Evolutionary conservation across 2,797 vertebrate genomes (phyloP), one percentile per base, ranked within the genome.

Genomic region (Rhyacichthys aspro): DNA sequence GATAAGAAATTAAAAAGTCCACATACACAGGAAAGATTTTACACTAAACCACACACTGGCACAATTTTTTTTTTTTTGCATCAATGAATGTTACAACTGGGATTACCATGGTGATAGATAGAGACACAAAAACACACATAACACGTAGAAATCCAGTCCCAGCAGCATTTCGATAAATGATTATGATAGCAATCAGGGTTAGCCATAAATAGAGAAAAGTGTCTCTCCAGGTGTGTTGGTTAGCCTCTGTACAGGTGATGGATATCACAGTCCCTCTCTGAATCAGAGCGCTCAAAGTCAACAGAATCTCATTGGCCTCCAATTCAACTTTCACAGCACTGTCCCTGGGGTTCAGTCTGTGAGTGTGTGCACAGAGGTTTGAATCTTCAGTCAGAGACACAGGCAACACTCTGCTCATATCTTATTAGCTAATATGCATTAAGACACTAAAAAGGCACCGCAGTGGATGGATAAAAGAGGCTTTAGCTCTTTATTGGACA

Each of bases 221-320:
- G 4, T 1, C 50, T 75, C 63, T 60, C 46, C 70, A 79, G 71
- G 76, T 80, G 72, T 15, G 45, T 84, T 63, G 78, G 72, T 69
- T 63, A 48, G 47, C 67, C 59, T 70, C 47, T 73, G 64, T 62
- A 65, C 45, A 58, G 59, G 55, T 85, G 85, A 88, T 67, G 78
- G 75, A 89, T 81, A 59, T 56, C 63, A 12, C 28, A 54, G 47
- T 65, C 55, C 52, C 43, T 41, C 43, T 67, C 48, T 41, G 60
- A 19, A 59, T 46, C 59, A 53, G 44, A 54, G 63, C 43, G 38
- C 46, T 64, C 62, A 88, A 76, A 81, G 78, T 83, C 70, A 78
- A 82, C 70, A 69, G 84, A 82, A 89, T 87, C 79, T 84, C 79
- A 84, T 83, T 86, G 82, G 77, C 86, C 86, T 82, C 74, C 32